Base-by-base conservation (phyloP, 2,888 invertebrate genomes). In the Gerris lacustris region DNA sequence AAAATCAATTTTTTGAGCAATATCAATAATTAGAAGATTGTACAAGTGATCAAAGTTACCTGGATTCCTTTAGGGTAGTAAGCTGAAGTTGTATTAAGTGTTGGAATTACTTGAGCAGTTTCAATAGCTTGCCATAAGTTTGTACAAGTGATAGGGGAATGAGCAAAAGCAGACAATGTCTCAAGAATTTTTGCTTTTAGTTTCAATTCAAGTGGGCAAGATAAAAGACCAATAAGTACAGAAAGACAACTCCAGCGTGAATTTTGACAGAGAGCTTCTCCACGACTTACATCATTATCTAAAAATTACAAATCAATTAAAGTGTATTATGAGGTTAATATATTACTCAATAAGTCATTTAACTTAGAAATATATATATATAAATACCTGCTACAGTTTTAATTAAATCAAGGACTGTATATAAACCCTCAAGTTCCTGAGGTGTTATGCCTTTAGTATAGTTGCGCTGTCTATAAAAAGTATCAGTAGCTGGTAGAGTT, bases 101-200 rank as follows among this genome's bases (percentile, higher is more conserved):
- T 89, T 6, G 86, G 84, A 70, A 94, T 86, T 44, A 94, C 87
- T 77, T 91, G 92, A 0, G 92, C 89, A 4, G 88, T 86, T 81
- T 94, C 94, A 31, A 94, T 81, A 75, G 88, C 89, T 73, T 90
- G 90, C 96, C 96, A 96, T 75, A 95, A 86, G 72, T 87, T 87
- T 6, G 86, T 84, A 2, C 93, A 92, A 55, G 91, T 88, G 76
- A 88, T 89, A 5, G 88, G 85, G 0, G 90, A 86, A 76, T 86
- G 86, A n/a, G 90, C 89, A 72, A 97, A 82, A 2, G 93, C 89
- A 0, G 91, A 88, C 69, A 96, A 82, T 0, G 92, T 88, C 43
- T 82, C 78, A n/a, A 95, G 83, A 69, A 96, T 82, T 77, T 91
- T 88, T 0, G 93, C 90, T 82, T 97, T 97, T 73, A 97, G 83